Base-by-base conservation (phyloP, 2,113 vertebrate species). In the Erythrocercus mccallii region DNA sequence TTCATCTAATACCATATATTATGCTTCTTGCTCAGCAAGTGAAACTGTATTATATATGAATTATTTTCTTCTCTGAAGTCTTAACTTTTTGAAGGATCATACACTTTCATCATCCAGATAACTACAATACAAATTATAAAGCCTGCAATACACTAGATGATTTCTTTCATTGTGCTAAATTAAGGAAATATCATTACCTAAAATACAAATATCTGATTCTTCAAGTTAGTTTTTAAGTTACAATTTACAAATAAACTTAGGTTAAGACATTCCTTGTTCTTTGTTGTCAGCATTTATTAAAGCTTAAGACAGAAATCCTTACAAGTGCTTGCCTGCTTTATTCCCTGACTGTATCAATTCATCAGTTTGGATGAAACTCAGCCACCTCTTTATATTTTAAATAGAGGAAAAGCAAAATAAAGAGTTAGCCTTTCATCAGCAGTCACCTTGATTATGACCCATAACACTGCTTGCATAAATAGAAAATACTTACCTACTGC, bases 41-140 rank as follows among this genome's bases (percentile, higher is more conserved):
- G 23, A 92, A 71, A 70, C 35, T 18, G 3, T 61, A 61, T 30
- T 45, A 72, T 42, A 93, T 25, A n/a, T 56, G 18, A 96, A 94
- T 94, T 94, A 66, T 79, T 93, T 91, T 93, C 35, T 84, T 92
- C 71, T 92, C 56, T 53, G 33, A 87, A 88, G 77, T 65, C 64
- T 54, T 51, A 86, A 92, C 70, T 87, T 88, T 54, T 76, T 88
- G 76, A 81, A 94, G 31, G 47, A 62, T 94, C 65, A 68, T 25
- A 92, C 20, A 20, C 21, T 78, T 87, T 71, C 62, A 95, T 47
- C 15, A 76, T 11, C 9, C 28, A 62, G 28, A 68, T 38, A 86
- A 47, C 38, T 48, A 35, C 3, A 78, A 84, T n/a, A 79, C 33
- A 81, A 73, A 88, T 50, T 77, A 76, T 22, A 76, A 83, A 94